These are phyloP conservation scores for Rallus limicola DNA, from an alignment of 2,113 vertebrate species.

Conservation along the genomic window DNA sequence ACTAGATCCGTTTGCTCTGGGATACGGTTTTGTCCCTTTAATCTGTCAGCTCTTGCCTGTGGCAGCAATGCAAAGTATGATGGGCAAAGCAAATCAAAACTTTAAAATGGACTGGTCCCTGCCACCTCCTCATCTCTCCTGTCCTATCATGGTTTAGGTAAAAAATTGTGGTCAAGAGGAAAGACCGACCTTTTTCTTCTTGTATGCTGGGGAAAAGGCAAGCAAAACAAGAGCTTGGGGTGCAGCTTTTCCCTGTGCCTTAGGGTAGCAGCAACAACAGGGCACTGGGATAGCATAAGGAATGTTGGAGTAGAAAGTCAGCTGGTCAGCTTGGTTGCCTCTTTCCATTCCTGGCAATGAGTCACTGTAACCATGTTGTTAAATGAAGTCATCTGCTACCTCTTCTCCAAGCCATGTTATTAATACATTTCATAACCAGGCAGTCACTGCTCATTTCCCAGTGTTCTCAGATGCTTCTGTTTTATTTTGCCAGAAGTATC, in stretches of 20 bases:
- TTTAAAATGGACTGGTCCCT: background rate
- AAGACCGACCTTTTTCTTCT: background rate
- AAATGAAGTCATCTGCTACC: constrained; percentile 42
- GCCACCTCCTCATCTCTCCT: background rate
- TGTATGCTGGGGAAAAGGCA: background rate
- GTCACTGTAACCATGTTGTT: background rate
- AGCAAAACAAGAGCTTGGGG: background rate
- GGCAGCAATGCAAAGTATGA: background rate
- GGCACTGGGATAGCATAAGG: background rate
- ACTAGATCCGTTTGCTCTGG: constrained; percentile 47
- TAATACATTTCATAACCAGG: constrained; percentile 22
- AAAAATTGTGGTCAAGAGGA: background rate
- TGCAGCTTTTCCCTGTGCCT: background rate
- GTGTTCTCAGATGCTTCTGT: background rate
- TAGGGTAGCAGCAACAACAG: background rate
- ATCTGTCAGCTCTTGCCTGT: background rate
- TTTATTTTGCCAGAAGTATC: constrained; percentile 1
- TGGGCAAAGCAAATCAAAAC: background rate
- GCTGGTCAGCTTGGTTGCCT: background rate
- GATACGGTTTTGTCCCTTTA: background rate
- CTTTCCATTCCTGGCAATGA: background rate
- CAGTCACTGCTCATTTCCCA: background rate
- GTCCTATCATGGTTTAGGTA: background rate
- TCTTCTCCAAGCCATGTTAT: background rate
- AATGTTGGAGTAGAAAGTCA: background rate